Evolutionary conservation across 2,797 vertebrate genomes (phyloP), one percentile per base, ranked within the genome.

Genomic region (Pangasius sanitwongsei): DNA sequence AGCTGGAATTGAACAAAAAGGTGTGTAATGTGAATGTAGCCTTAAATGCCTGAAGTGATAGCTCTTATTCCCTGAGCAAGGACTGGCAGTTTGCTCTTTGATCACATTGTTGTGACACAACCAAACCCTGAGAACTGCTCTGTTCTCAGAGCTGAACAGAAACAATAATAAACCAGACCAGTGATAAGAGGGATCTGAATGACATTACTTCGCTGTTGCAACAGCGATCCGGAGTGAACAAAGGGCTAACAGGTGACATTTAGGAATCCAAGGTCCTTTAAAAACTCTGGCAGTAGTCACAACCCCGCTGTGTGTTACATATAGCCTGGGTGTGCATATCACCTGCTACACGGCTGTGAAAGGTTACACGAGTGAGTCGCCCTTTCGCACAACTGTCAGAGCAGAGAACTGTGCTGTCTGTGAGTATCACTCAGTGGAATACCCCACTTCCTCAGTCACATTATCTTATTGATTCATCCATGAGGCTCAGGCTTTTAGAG

Each of bases 401-500:
- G 77, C 84, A 78, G 74, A 87, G 55, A 82, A 87, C 70, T 81
- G 34, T 4, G 65, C 55, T 87, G 41, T 59, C 72, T 87, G 84
- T 81, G 81, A 87, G 91, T 91, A 93, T 93, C 92, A 92, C 91
- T 93, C 90, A 92, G 91, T 65, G 89, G 86, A 37, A 87, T 92
- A 92, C 87, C 94, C 93, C 85, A 89, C 91, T 94, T 94, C 91
- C 94, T 89, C 90, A 89, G 89, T 89, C 89, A 92, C 92, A 93
- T 91, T 88, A 77, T 91, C 81, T 87, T 75, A 93, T 94, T 87
- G 94, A 95, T 94, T 92, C 72, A 89, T 77, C 9, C 88, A 61
- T 89, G 53, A 88, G 87, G 77, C 8, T 89, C 74, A 61, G 85
- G 84, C 57, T 78, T 85, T 74, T 84, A 70, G 86, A 89, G 92